Percentiles rank a stretch among this genome's conserved stretches.
Conservation (phyloP, 2,888 invertebrate genomes). For the Diploptera punctata region DNA sequence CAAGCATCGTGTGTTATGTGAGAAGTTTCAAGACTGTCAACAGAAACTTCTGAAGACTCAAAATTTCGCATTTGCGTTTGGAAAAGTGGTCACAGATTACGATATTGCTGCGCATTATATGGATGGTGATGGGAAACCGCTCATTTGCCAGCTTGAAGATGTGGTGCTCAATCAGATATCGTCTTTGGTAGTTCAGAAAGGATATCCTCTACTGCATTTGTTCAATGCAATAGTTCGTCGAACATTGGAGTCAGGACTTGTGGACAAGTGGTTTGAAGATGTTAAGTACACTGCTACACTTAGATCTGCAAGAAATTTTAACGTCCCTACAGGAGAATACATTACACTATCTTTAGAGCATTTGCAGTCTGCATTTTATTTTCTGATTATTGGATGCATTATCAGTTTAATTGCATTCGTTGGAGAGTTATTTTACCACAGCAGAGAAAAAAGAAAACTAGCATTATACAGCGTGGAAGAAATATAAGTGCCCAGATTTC, state of each 20-base stretch:
- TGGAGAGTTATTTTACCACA: not conserved
- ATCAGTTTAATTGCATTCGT: not conserved
- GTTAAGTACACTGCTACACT: not conserved
- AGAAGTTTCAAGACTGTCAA: not conserved
- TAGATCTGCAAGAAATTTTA: not conserved
- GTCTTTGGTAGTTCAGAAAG: not conserved
- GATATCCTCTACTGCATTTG: not conserved
- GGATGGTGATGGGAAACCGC: not conserved
- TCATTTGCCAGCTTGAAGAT: not conserved
- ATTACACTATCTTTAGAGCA: not conserved
- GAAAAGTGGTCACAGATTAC: not conserved
- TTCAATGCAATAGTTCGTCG: not conserved
- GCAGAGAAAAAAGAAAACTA: not conserved
- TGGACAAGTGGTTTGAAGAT: not conserved
- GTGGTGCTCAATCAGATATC: not conserved
- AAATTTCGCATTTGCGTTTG: not conserved
- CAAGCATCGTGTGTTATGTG: not conserved
- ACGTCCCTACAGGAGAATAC: conserved; percentile 2
- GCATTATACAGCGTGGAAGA: too few relatives aligned
- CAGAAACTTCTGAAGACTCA: not conserved
- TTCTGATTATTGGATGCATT: not conserved
- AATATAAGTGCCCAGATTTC: too few relatives aligned
- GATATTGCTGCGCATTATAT: not conserved
- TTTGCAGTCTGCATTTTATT: conserved; percentile 14
- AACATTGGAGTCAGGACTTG: not conserved